Evolutionary conservation across 2,113 vertebrate species (phyloP), one percentile per base, ranked within the genome.

Genomic region (Axis porcinus): DNA sequence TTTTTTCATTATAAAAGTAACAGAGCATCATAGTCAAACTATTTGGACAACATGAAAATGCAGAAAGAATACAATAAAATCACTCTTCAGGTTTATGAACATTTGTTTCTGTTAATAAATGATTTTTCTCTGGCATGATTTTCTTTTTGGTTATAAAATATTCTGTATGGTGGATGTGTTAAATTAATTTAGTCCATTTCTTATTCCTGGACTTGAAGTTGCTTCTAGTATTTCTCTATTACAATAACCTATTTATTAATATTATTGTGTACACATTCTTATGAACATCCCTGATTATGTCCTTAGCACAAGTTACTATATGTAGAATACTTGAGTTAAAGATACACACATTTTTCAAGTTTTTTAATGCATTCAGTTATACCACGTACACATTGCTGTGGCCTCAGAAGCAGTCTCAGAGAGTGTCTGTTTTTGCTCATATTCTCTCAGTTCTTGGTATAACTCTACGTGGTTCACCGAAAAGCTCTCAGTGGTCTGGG

Each of bases 81-180:
- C 5, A 92, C 64, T 17, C 33, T 55, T 95, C 23, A 85, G 81
- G 57, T 52, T 76, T 43, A 76, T 83, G 17, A 95, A 85, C 3
- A 89, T 79, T 88, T 85, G 17, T 96, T 97, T 96, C 33, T 91
- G 7, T 78, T 89, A 88, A 62, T 85, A 86, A 94, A 27, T 85
- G 55, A 30, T 57, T 94, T 78, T 86, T 86, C 45, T 89, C 2
- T 92, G 52, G 21, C 8, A 43, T 88, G 4, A 43, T 79, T 89
- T 90, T 90, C 91, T 60, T 89, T 86, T 95, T 58, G 33, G 88
- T 96, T 96, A 81, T 67, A 57, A 78, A 88, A 7, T 91, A 86
- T 89, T 92, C 52, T 40, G 62, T 89, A 64, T 2, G 40, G 17
- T 54, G 12, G 28, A 55, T 67, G 1, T 86, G 5, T 89, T 92